Evolutionary conservation across 64 coral and sea anemone species (phyloP).

Genomic region (Trachythela sp.): DNA sequence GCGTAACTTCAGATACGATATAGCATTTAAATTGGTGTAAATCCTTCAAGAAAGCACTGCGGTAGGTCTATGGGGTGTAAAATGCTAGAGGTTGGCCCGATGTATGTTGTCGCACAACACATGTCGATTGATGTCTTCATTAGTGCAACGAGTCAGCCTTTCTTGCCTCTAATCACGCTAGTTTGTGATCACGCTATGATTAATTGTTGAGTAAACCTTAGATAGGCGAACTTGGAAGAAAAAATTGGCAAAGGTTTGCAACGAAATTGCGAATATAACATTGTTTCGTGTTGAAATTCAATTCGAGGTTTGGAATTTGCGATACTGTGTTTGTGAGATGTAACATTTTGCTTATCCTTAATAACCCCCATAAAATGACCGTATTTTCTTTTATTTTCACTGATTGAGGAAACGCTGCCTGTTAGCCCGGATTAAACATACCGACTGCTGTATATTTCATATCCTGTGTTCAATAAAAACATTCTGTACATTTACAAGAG

Average conservation of each 20-base stretch:
- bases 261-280: too few relatives aligned
- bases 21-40: background rate
- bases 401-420: too few relatives aligned
- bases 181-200: background rate
- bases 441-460: too few relatives aligned
- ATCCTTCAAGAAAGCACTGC: background rate
- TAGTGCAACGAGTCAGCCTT: background rate
- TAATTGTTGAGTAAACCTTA: background rate
- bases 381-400: too few relatives aligned
- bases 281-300: too few relatives aligned
- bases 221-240: too few relatives aligned
- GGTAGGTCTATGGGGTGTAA: conserved; percentile 1
- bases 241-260: too few relatives aligned
- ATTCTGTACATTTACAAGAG: too few relatives aligned
- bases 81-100: background rate
- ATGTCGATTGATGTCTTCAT: conserved; percentile 20
- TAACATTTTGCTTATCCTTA: background rate
- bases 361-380: background rate
- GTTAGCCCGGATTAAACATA: too few relatives aligned
- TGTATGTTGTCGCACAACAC: background rate
- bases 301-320: too few relatives aligned
- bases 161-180: background rate
- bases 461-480: too few relatives aligned
- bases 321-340: too few relatives aligned
- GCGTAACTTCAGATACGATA: conserved; percentile 18